Base-by-base conservation (phyloP, 2,888 invertebrate genomes). In the Anorthoa munda region DNA sequence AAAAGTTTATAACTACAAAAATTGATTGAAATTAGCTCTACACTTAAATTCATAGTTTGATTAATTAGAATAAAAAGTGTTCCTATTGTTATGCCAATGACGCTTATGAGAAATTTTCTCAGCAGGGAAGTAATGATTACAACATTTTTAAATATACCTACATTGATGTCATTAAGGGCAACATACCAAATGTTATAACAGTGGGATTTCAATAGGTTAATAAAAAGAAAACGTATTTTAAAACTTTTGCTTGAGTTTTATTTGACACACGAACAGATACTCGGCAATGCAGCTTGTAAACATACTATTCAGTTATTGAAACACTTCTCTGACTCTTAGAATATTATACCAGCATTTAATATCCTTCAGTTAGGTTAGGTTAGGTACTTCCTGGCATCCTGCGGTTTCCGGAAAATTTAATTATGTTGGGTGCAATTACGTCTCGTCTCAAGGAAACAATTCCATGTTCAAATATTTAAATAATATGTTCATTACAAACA, bases 81-180 rank as follows among this genome's bases (percentile, higher is more conserved):
- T 0, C 12, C 51, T 48, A 75, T 82, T 81, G 66, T 72, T 71
- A 46, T 79, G 55, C 23, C 0, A 12, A 39, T 31, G n/a, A 60
- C n/a, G 59, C 48, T 1, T 26, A 59, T 17, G 21, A 48, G 50
- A 18, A 65, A 56, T 26, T 15, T 26, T 45, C 80, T 50, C 82
- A 69, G 80, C 74, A 63, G 80, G 81, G 23, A 13, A 50, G 2
- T 65, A 51, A 75, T 79, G 58, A 23, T n/a, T 13, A 79, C 56
- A 75, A 45, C 18, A 45, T 17, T 51, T 58, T 63, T 67, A 23
- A 50, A 46, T 7, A 15, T 26, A n/a, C 0, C 31, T n/a, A 55
- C 23, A 59, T 21, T 15, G 13, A 26, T 39, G 12, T 61, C 21
- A 39, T 68, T 68, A 60, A 55, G 7, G 0, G 12, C 3, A 53